These are phyloP conservation scores for Drosophila greeni DNA, from an alignment of 2,888 invertebrate genomes.

Conservation along the genomic window DNA sequence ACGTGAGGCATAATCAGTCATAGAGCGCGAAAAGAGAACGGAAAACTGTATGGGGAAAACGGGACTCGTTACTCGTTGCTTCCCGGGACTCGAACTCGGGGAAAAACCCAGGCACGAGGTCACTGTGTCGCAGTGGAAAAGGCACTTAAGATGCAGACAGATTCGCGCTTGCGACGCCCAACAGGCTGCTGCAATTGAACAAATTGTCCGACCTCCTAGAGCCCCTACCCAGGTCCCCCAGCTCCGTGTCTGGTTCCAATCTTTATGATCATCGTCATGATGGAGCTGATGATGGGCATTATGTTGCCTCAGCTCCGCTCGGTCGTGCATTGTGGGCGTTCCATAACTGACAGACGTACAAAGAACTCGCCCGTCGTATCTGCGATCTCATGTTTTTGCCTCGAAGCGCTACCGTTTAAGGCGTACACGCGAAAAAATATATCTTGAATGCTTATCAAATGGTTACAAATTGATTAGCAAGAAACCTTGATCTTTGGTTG, in stretches of 20 bases:
- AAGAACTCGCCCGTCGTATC: slow-evolving; percentile 44
- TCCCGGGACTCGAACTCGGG: slow-evolving; percentile 3
- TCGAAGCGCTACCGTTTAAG: slow-evolving; percentile 59
- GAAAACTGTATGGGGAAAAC: slow-evolving; percentile 4
- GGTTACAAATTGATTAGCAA: slow-evolving; percentile 1
- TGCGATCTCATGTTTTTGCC: slow-evolving; percentile 43
- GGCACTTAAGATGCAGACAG: slow-evolving; percentile 69
- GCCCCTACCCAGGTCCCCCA: slow-evolving; percentile 1
- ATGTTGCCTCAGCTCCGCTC: slow-evolving; percentile 14
- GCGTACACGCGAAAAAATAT: slow-evolving; percentile 15
- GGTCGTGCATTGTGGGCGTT: slow-evolving; percentile 68
- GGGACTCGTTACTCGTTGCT: background rate
- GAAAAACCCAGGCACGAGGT: slow-evolving; percentile 55
- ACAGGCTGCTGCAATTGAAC: slow-evolving; percentile 71
- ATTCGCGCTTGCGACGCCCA: slow-evolving; percentile 68
- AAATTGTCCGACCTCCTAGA: slow-evolving; percentile 51
- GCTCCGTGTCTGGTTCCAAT: slow-evolving; percentile 5
- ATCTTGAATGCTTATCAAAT: slow-evolving; percentile 2
- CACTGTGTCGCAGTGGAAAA: slow-evolving; percentile 65
- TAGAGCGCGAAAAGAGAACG: slow-evolving; percentile 32
- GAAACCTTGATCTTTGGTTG: background rate
- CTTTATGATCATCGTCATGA: slow-evolving; percentile 25
- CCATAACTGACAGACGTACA: slow-evolving; percentile 63
- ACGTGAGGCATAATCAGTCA: slow-evolving; percentile 65
- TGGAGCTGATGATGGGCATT: slow-evolving; percentile 26